phyloP scores from a whole-genome alignment of 2,888 invertebrate species.

The Acleris sparsana region DNA sequence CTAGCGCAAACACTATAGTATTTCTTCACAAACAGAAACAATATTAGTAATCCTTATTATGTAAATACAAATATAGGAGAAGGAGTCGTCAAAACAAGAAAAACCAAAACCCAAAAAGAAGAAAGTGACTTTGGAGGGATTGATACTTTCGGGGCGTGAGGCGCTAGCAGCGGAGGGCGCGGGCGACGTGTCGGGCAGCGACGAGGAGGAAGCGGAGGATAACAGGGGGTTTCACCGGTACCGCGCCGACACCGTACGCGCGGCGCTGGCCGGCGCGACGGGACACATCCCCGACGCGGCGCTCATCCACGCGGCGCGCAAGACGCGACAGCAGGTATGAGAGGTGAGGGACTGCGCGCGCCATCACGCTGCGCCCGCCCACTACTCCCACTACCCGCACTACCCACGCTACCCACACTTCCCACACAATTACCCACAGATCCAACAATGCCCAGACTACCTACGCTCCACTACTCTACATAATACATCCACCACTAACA shows the following conservation, averaged over 20 bases:
- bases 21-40: no score
- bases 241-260: conserved; percentile 88
- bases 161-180: conserved; percentile 91
- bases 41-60: conserved; percentile 2
- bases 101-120: conserved; percentile 59
- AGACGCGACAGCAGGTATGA: conserved; percentile 94
- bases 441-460: no score
- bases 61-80: conserved; percentile 52
- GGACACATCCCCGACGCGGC: conserved; percentile 98
- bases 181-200: conserved; percentile 83
- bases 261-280: conserved; percentile 88
- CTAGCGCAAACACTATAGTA: no score
- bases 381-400: not conserved
- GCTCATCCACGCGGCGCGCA: conserved; percentile 98
- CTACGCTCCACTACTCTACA: no score
- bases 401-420: not conserved
- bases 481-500: no score
- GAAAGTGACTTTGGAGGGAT: conserved; percentile 76
- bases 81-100: conserved; percentile 43
- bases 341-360: conserved; percentile 87
- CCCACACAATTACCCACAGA: not conserved
- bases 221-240: conserved; percentile 75
- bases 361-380: not conserved
- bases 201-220: conserved; percentile 81
- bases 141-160: conserved; percentile 91